Percentiles rank a stretch among this genome's conserved stretches.
Evolutionary conservation across 2,797 vertebrate genomes (phyloP).

Genomic region (Chaetodon trifasciatus): DNA sequence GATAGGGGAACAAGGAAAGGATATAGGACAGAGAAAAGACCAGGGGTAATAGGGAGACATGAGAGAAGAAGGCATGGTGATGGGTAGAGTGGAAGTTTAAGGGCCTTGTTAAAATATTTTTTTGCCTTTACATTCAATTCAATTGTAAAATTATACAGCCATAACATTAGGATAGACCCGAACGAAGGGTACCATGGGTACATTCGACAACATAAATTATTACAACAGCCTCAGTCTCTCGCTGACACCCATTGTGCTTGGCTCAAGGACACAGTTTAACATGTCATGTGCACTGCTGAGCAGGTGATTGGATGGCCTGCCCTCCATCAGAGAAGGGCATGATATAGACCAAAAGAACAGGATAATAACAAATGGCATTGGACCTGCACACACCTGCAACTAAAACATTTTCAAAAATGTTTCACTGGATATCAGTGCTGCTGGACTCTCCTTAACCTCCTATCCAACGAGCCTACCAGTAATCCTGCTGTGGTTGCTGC

Average conservation of each 20-base stretch:
- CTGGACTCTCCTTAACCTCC: not conserved
- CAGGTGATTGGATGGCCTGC: conserved; percentile 30
- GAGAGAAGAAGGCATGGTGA: not conserved
- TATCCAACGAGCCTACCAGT: not conserved
- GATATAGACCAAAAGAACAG: conserved; percentile 12
- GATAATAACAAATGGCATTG: conserved; percentile 13
- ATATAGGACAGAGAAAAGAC: not conserved
- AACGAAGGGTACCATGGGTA: not conserved
- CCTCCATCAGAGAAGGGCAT: conserved; percentile 24
- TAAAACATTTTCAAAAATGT: not conserved
- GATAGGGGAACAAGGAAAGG: not conserved
- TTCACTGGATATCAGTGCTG: not conserved
- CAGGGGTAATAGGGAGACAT: not conserved
- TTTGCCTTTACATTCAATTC: conserved; percentile 1
- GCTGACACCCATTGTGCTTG: not conserved
- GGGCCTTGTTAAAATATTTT: not conserved
- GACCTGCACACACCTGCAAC: conserved; percentile 1
- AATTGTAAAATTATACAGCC: not conserved
- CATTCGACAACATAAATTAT: conserved; percentile 17
- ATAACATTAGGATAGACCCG: not conserved
- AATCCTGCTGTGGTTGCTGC: not conserved
- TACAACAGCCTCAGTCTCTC: not conserved
- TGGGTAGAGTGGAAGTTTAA: not conserved
- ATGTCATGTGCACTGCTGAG: conserved; percentile 30
- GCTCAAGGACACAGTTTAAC: conserved; percentile 35